Evolutionary conservation across 1,140 invertebrate species (phyloP).

Genomic region (Brevipalpus yothersi): DNA sequence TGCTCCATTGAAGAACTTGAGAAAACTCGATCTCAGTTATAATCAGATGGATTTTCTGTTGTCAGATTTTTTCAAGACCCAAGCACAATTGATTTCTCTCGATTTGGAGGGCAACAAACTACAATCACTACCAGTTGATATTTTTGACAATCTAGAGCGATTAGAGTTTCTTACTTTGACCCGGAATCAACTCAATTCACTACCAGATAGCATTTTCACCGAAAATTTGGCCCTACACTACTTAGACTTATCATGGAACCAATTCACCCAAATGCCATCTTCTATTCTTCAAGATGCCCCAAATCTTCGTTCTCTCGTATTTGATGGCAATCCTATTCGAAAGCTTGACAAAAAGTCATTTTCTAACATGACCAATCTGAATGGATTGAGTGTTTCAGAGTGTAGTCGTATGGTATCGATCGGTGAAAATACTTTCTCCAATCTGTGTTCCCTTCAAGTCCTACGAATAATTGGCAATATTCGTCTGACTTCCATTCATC

Average conservation of each 20-base stretch:
- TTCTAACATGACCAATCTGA: not conserved
- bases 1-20: not conserved
- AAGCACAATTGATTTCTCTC: not conserved
- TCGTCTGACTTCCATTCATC: not conserved
- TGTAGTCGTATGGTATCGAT: not conserved
- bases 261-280: constrained; percentile 9
- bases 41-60: too few relatives aligned
- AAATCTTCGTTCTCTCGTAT: constrained; percentile 3
- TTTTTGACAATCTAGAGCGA: not conserved
- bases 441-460: not conserved
- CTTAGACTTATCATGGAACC: constrained; percentile 12
- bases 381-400: not conserved
- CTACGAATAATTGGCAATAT: not conserved
- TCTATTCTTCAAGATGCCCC: constrained; percentile 6
- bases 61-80: too few relatives aligned
- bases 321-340: constrained; percentile 9
- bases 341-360: constrained; percentile 9
- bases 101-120: not conserved
- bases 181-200: not conserved
- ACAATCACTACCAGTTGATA: not conserved
- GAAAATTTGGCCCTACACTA: constrained; percentile 3
- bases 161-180: not conserved
- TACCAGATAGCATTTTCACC: not conserved
- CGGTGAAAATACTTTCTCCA: not conserved
- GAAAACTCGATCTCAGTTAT: too few relatives aligned